phyloP scores from a whole-genome alignment of 2,888 invertebrate species.

The Caenorhabditis imperialis region DNA sequence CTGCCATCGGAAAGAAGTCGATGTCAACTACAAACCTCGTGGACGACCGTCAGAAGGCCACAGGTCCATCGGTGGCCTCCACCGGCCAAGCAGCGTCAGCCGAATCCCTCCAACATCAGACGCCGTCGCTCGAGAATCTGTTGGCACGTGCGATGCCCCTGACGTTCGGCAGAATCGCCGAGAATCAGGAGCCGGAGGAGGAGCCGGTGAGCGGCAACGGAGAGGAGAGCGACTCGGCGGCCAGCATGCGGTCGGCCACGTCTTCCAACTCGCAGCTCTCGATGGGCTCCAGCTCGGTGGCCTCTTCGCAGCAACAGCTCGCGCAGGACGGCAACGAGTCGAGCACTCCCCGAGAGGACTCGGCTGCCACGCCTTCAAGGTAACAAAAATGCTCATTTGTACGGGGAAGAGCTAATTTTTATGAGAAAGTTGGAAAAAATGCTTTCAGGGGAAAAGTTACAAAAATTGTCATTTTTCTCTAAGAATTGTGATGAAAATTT shows the following conservation, averaged over 20 bases:
- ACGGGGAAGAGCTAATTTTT: too few relatives aligned
- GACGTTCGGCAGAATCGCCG: constrained; percentile 58
- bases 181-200: constrained; percentile 55
- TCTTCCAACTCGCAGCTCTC: constrained; percentile 54
- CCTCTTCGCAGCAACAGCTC: constrained; percentile 10
- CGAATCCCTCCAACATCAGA: constrained; percentile 79
- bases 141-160: constrained; percentile 67
- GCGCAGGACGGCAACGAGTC: not conserved
- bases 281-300: constrained; percentile 6
- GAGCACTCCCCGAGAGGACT: constrained; percentile 26
- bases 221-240: constrained; percentile 54
- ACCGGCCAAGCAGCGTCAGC: constrained; percentile 81
- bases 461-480: too few relatives aligned
- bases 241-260: constrained; percentile 42
- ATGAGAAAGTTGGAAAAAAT: too few relatives aligned
- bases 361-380: constrained; percentile 35
- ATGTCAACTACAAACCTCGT: constrained; percentile 78
- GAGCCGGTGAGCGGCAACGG: constrained; percentile 44
- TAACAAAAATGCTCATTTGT: too few relatives aligned
- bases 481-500: too few relatives aligned
- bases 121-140: constrained; percentile 77
- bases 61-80: constrained; percentile 78
- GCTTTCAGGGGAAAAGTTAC: too few relatives aligned
- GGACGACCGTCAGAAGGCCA: constrained; percentile 63
- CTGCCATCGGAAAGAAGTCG: constrained; percentile 71